Base-by-base conservation (phyloP, 2,113 vertebrate genomes). In the Miniopterus natalensis region DNA sequence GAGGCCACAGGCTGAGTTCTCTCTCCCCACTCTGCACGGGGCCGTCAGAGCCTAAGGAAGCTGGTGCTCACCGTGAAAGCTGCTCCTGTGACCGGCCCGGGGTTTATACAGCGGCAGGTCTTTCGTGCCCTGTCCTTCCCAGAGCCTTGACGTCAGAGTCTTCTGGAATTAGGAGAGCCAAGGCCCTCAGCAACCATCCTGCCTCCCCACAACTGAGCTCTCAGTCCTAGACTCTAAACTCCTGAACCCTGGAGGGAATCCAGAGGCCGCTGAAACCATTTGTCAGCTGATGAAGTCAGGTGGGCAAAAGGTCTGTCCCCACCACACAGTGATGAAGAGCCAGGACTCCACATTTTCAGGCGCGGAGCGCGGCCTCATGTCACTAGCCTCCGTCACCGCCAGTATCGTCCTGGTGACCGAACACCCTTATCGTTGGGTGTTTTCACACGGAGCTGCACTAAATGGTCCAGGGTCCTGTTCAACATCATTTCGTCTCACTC, bases 101-200 rank as follows among this genome's bases (percentile, higher is more conserved):
- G 71, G 92, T 68, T 84, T 90, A 73, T 36, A 73, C 2, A 87
- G 29, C 9, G 66, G 57, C 42, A 73, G 70, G 75, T 40, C 42
- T 84, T 42, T 86, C 23, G 25, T 51, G 65, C 1, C 68, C 20
- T 77, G 49, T 78, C 14, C 53, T 70, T 91, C 49, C 51, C 55
- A 81, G n/a, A 88, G 68, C 49, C 15, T 71, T 78, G 42, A 40
- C 29, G 88, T 95, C 83, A 89, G 47, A 65, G 51, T 92, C 63
- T 88, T 42, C 61, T 40, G 66, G 63, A 40, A 87, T 31, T 47
- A 55, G 42, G 71, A 75, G 36, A 42, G n/a, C 7, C 42, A 13
- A 59, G n/a, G 5, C 27, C 10, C 13, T 59, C 13, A 74, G 6
- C 23, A 73, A 53, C n/a, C 42, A 66, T 42, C 15, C 29, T n/a